Conservation (phyloP, 2,888 invertebrate genomes). For the Cartodere bifasciata region DNA sequence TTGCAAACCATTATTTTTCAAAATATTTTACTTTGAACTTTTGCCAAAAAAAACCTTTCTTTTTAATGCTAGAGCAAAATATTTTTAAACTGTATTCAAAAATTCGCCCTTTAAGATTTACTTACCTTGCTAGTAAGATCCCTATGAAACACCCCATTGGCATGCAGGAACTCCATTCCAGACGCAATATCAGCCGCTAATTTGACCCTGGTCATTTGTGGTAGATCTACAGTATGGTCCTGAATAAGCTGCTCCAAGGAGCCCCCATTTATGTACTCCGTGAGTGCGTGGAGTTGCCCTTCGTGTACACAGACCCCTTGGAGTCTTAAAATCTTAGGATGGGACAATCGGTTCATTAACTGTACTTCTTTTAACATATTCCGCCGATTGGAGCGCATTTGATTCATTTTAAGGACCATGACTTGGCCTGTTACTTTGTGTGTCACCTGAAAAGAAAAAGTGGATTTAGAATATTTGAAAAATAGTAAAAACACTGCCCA, state of each 20-base stretch:
- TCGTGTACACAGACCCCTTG: constrained; percentile 95
- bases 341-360: constrained; percentile 88
- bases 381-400: constrained; percentile 83
- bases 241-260: constrained; percentile 85
- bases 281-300: constrained; percentile 88
- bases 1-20: too few species aligned
- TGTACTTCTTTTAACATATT: constrained; percentile 96
- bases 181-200: constrained; percentile 78
- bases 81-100: too few species aligned
- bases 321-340: constrained; percentile 89
- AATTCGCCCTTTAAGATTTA: constrained; percentile 5
- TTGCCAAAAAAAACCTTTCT: too few species aligned
- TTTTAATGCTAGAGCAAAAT: too few species aligned
- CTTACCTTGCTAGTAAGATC: constrained; percentile 88
- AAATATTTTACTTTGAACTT: too few species aligned
- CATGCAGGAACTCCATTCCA: constrained; percentile 91
- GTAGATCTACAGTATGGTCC: constrained; percentile 55
- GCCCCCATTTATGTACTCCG: constrained; percentile 92
- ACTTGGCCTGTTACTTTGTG: constrained; percentile 86
- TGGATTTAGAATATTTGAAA: too few species aligned
- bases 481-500: too few species aligned
- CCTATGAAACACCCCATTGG: constrained; percentile 83
- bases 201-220: constrained; percentile 68
- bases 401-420: constrained; percentile 96
- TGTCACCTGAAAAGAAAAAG: constrained; percentile 58